Percentiles rank a stretch among this genome's conserved stretches.
Evolutionary conservation across 2,888 invertebrate species (phyloP).

Genomic region (Nomada flava): DNA sequence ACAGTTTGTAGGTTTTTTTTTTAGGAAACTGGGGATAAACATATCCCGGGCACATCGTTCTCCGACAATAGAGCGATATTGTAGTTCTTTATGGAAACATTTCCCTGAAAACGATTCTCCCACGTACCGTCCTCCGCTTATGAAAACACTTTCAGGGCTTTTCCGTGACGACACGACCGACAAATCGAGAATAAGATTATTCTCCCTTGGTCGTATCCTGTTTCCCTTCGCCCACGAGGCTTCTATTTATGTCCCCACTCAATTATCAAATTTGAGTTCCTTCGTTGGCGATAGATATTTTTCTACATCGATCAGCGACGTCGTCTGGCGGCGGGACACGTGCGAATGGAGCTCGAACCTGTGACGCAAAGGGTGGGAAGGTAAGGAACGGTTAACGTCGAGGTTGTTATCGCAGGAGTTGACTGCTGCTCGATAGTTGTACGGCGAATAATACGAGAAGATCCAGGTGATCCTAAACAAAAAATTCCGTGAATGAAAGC

Average conservation of each 20-base stretch:
- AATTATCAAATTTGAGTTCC: slow-evolving; percentile 4
- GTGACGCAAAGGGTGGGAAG: background rate
- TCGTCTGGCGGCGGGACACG: background rate
- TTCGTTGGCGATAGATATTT: background rate
- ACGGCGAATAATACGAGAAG: slow-evolving; percentile 44
- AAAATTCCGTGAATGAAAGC: slow-evolving; percentile 55
- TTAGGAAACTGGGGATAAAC: too few species aligned
- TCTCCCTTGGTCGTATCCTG: background rate
- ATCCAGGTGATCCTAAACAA: slow-evolving; percentile 46
- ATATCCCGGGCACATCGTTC: slow-evolving; percentile 1
- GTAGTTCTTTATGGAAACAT: slow-evolving; percentile 6
- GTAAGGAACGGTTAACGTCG: slow-evolving; percentile 20
- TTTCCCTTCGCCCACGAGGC: background rate
- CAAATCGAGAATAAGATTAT: slow-evolving; percentile 39
- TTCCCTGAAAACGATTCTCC: slow-evolving; percentile 34
- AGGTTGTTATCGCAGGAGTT: slow-evolving; percentile 29
- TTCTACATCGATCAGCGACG: background rate
- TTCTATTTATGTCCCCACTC: background rate
- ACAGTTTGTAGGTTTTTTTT: too few species aligned
- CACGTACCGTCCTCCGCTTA: slow-evolving; percentile 26
- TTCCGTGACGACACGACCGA: background rate
- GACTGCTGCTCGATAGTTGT: slow-evolving; percentile 34
- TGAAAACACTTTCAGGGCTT: slow-evolving; percentile 42
- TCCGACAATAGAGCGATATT: slow-evolving; percentile 13
- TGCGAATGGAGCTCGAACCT: background rate